A percentile compares a stretch with the other conserved stretches of the same genome.
Conservation (phyloP, 23 tunicate genomes). For the Botrylloides violaceus region DNA sequence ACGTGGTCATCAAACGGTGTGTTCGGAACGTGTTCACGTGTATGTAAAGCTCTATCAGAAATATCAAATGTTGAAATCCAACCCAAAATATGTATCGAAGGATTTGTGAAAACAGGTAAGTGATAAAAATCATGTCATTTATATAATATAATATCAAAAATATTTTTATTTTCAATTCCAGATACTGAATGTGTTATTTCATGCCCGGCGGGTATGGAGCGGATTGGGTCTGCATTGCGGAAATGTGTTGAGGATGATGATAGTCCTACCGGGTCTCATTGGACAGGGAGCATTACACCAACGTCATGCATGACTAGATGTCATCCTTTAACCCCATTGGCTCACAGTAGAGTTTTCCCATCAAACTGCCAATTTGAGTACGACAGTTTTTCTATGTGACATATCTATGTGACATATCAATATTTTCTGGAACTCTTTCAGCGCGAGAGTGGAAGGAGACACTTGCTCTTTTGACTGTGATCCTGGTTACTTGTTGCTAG, state of each 20-base stretch:
- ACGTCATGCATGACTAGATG: constrained; percentile 39
- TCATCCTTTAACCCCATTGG: constrained; percentile 5
- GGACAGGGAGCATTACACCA: constrained; percentile 22
- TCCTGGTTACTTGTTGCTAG: constrained; percentile 18
- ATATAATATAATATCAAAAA: background rate
- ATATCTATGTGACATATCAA: background rate
- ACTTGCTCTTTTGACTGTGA: constrained; percentile 46
- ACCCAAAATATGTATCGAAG: constrained; percentile 22
- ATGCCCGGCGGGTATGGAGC: constrained; percentile 41
- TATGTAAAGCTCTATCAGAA: constrained; percentile 20
- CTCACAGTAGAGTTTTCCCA: constrained; percentile 26
- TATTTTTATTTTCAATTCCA: background rate
- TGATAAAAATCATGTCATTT: background rate
- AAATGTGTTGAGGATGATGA: constrained; percentile 23
- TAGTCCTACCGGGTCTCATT: constrained; percentile 3
- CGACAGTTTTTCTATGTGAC: background rate
- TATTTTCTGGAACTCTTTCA: background rate
- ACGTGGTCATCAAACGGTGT: background rate
- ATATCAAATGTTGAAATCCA: background rate
- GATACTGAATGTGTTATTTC: constrained; percentile 43
- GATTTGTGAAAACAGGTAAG: constrained; percentile 36
- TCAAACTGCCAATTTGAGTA: constrained; percentile 18
- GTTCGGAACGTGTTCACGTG: background rate
- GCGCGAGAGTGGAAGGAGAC: constrained; percentile 40
- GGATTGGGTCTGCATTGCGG: constrained; percentile 34